phyloP scores from a whole-genome alignment of 2,113 vertebrate genomes.

The Lathamus discolor region DNA sequence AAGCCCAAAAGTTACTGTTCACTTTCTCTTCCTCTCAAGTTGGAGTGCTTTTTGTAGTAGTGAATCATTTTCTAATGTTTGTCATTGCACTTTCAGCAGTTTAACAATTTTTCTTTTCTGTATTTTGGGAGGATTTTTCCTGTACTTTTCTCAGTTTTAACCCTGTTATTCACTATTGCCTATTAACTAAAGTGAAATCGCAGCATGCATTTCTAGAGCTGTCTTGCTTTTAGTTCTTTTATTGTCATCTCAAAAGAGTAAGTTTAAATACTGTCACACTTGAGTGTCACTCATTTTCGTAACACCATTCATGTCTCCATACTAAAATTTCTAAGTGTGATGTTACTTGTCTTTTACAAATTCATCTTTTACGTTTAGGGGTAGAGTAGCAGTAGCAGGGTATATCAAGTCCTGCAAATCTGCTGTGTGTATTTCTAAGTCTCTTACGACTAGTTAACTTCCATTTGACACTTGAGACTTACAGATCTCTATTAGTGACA shows the following conservation, averaged over 20 bases:
- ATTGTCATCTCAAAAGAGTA: background rate
- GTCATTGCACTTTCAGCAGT: background rate
- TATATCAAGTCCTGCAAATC: background rate
- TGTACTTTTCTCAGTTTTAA: background rate
- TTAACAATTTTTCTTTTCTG: background rate
- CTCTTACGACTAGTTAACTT: background rate
- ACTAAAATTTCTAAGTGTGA: background rate
- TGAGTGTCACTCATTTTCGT: background rate
- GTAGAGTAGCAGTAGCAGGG: background rate
- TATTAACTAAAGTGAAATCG: background rate
- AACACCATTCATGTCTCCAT: background rate
- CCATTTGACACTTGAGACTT: background rate
- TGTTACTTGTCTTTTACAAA: background rate
- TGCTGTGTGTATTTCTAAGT: background rate
- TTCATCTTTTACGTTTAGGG: background rate
- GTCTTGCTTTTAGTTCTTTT: background rate
- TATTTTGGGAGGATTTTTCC: background rate
- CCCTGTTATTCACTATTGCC: background rate
- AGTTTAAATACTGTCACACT: background rate
- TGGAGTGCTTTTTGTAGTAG: background rate
- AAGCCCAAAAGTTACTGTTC: background rate
- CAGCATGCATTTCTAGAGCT: background rate
- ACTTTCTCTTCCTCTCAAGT: background rate
- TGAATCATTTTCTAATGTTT: background rate
- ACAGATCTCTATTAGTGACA: background rate